Evolutionary conservation across 2,797 vertebrate species (phyloP).

Genomic region (Liasis olivaceus): DNA sequence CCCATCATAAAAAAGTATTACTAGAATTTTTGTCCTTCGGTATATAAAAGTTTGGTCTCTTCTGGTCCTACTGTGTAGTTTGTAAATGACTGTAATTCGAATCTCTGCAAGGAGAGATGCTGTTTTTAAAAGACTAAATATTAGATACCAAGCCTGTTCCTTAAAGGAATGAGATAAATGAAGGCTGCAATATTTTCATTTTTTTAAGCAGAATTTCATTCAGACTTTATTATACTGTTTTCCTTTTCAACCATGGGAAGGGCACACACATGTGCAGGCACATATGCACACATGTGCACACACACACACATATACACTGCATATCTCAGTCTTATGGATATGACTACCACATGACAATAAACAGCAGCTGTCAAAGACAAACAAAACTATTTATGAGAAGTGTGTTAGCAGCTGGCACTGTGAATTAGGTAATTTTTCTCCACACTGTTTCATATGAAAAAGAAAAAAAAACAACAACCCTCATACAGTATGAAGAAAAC

Average conservation of each 20-base stretch:
- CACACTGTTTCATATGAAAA: not conserved
- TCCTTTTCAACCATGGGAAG: not conserved
- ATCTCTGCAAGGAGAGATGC: conserved; percentile 40
- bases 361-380: not conserved
- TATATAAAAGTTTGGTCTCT: conserved; percentile 36
- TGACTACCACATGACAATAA: not conserved
- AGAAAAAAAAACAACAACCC: not conserved
- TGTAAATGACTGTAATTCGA: conserved; percentile 47
- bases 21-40: conserved; percentile 43
- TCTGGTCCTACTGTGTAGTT: conserved; percentile 35
- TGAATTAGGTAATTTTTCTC: not conserved
- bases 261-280: not conserved
- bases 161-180: conserved; percentile 36
- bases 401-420: not conserved
- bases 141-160: conserved; percentile 1
- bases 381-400: not conserved
- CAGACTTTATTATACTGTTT: not conserved
- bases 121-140: conserved; percentile 59
- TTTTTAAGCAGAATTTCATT: not conserved
- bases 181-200: conserved; percentile 31
- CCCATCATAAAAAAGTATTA: conserved; percentile 41
- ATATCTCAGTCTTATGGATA: not conserved
- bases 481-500: not conserved
- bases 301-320: not conserved
- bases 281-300: too few relatives aligned